Percentiles rank a stretch among this genome's conserved stretches.
These are phyloP conservation scores for Ophion ventricosus DNA, from an alignment of 2,888 invertebrate genomes.

Conservation along the genomic window DNA sequence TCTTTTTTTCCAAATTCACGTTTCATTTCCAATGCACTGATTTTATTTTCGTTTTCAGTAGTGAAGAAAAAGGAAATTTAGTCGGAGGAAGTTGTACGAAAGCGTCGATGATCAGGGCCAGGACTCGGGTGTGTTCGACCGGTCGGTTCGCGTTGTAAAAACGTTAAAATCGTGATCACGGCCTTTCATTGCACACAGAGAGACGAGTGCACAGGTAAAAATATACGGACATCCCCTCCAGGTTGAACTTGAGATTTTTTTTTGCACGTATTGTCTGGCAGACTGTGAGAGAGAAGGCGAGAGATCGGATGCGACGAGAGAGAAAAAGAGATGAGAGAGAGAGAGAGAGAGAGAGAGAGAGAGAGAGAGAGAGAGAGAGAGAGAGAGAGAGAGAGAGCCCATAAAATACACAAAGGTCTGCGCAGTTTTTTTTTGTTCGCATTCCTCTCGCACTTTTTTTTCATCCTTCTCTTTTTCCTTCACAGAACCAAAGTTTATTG, in stretches of 20 bases:
- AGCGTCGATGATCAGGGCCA: slow-evolving; percentile 28
- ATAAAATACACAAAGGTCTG: not conserved
- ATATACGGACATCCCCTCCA: slow-evolving; percentile 42
- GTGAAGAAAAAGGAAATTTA: not conserved
- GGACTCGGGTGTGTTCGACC: slow-evolving; percentile 53
- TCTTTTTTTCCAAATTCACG: slow-evolving; percentile 53
- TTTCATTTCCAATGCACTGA: slow-evolving; percentile 35
- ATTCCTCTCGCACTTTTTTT: too few species aligned
- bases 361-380: not conserved
- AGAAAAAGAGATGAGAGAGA: slow-evolving; percentile 1
- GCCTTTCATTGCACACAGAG: slow-evolving; percentile 34
- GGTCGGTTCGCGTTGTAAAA: slow-evolving; percentile 54
- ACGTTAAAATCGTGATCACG: slow-evolving; percentile 49
- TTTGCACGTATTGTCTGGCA: slow-evolving; percentile 44
- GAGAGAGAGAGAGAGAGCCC: slow-evolving; percentile 8
- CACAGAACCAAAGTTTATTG: too few species aligned
- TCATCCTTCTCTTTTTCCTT: too few species aligned
- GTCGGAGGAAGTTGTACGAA: not conserved
- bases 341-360: not conserved
- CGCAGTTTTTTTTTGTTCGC: not conserved
- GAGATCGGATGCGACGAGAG: too few species aligned
- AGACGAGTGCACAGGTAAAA: slow-evolving; percentile 16
- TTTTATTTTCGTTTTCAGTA: not conserved
- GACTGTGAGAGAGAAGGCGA: not conserved
- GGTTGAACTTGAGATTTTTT: slow-evolving; percentile 54